Evolutionary conservation across 2,113 vertebrate genomes (phyloP).

Genomic region (Tragelaphus imberbis): DNA sequence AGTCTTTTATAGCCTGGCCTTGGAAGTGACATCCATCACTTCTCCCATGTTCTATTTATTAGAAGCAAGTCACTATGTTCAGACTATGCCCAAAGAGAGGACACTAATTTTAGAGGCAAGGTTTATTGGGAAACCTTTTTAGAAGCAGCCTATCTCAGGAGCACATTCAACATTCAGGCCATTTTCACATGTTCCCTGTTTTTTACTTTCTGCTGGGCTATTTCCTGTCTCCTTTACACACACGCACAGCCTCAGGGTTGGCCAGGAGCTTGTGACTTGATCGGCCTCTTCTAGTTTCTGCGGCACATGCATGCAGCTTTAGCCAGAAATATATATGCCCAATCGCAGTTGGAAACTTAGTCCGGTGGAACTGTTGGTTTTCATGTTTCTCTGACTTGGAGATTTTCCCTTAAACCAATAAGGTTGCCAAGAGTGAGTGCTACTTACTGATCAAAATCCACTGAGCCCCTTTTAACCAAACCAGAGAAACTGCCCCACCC

Average conservation of each 20-base stretch:
- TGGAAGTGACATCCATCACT: background rate
- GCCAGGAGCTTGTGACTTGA: background rate
- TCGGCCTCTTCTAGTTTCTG: background rate
- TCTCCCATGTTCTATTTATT: background rate
- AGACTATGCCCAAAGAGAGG: background rate
- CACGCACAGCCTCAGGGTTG: background rate
- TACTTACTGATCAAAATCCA: background rate
- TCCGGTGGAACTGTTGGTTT: background rate
- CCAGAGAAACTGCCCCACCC: background rate
- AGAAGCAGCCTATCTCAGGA: background rate
- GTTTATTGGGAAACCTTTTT: background rate
- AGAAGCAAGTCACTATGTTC: background rate
- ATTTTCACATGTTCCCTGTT: background rate
- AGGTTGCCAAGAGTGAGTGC: background rate
- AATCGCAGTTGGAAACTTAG: too few relatives aligned
- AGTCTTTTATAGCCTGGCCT: background rate
- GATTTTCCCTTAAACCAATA: background rate
- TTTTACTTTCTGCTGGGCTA: background rate
- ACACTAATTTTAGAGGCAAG: background rate
- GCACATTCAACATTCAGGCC: background rate
- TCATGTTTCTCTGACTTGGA: background rate
- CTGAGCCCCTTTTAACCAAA: background rate
- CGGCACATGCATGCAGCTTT: too few relatives aligned
- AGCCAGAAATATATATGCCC: background rate
- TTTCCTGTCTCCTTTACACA: background rate